Conservation (phyloP, 2,888 invertebrate genomes). For the Apoderus coryli region DNA sequence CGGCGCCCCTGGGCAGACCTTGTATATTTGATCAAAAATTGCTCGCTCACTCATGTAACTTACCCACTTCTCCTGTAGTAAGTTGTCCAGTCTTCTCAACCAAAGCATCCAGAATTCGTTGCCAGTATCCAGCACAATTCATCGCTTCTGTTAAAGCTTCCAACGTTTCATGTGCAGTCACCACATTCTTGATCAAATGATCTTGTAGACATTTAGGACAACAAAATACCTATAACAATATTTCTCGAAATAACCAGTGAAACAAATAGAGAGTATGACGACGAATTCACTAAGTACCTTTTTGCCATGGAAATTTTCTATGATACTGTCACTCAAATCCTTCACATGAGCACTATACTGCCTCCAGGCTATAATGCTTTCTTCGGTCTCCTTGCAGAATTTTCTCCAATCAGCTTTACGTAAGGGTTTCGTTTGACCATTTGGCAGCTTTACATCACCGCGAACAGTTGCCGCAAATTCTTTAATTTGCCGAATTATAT, state of each 20-base stretch:
- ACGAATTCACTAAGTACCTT: no score
- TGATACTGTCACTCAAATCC: conserved; percentile 26
- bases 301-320: conserved; percentile 25
- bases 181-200: conserved; percentile 26
- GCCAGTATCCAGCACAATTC: conserved; percentile 28
- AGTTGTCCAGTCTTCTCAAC: conserved; percentile 23
- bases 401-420: conserved; percentile 25
- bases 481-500: conserved; percentile 24
- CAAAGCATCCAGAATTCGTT: conserved; percentile 25
- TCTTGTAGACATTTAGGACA: conserved; percentile 29
- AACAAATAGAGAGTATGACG: no score
- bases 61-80: conserved; percentile 13
- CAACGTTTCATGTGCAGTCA: conserved; percentile 26
- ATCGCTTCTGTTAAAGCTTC: conserved; percentile 28
- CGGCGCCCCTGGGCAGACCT: no score
- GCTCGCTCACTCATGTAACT: no score
- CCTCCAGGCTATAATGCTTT: conserved; percentile 25
- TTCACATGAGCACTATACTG: conserved; percentile 28
- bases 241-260: no score
- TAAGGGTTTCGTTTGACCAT: conserved; percentile 20
- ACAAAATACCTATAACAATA: no score
- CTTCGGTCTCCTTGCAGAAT: conserved; percentile 25
- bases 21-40: no score
- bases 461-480: conserved; percentile 24
- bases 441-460: conserved; percentile 21